Percentiles rank a stretch among this genome's conserved stretches.
These are phyloP conservation scores for Octodon degus DNA, from an alignment of 2,113 vertebrate genomes.

Conservation along the genomic window DNA sequence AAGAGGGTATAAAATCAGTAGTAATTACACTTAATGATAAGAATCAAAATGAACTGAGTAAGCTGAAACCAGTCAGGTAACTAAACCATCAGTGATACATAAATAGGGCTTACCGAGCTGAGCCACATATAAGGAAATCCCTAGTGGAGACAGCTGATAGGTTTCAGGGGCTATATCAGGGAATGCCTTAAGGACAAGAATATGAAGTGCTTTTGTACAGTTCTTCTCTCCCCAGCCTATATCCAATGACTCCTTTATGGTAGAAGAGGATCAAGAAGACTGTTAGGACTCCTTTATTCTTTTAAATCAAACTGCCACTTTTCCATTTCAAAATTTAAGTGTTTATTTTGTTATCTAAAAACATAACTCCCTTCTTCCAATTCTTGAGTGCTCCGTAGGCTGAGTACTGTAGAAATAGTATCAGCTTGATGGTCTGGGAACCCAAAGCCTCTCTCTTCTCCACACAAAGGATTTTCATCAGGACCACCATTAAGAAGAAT, in stretches of 20 bases:
- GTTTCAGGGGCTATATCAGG: neutral
- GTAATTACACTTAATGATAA: neutral
- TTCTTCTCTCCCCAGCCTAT: neutral
- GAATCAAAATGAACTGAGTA: neutral
- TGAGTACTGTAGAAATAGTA: neutral
- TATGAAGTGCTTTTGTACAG: neutral
- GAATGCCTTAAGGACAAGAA: neutral
- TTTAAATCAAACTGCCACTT: neutral
- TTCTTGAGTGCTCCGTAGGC: neutral
- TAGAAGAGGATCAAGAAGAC: neutral
- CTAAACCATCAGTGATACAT: neutral
- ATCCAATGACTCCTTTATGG: neutral
- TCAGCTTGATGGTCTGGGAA: neutral
- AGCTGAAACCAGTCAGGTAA: neutral
- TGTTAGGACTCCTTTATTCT: neutral
- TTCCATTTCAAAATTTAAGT: constrained; percentile 11
- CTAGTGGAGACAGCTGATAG: neutral
- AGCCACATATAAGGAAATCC: neutral
- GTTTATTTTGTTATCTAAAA: neutral
- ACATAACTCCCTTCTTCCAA: neutral
- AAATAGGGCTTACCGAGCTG: neutral
- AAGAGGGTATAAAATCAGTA: neutral
- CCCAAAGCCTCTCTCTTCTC: neutral
- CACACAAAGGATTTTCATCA: neutral
- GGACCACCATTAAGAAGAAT: neutral